phyloP scores from a whole-genome alignment of 2,797 vertebrate genomes.

The Chaetodon trifasciatus region DNA sequence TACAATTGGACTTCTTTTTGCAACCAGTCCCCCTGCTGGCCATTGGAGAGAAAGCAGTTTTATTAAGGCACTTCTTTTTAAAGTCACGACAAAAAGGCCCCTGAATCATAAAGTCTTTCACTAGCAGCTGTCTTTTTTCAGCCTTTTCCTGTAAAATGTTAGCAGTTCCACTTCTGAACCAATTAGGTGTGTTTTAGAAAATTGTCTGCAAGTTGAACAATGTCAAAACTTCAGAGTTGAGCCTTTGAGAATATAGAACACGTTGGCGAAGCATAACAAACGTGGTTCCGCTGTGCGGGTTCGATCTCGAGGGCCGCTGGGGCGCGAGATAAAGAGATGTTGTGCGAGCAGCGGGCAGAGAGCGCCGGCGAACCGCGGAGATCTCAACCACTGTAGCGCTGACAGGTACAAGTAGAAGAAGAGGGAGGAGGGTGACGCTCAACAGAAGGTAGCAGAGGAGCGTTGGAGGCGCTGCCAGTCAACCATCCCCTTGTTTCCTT shows the following conservation, averaged over 20 bases:
- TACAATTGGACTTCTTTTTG: too few species aligned
- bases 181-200: conserved; percentile 43
- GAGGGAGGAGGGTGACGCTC: conserved; percentile 1
- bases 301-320: conserved; percentile 27
- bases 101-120: not conserved
- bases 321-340: conserved; percentile 61
- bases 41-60: too few species aligned
- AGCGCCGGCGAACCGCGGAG: conserved; percentile 43
- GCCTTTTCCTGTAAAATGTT: not conserved
- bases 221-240: conserved; percentile 34
- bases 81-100: not conserved
- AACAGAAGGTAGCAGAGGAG: conserved; percentile 22
- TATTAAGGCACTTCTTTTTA: too few species aligned
- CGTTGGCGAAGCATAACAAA: conserved; percentile 37
- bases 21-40: too few species aligned
- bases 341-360: conserved; percentile 35
- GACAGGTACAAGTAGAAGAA: conserved; percentile 62
- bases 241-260: conserved; percentile 30
- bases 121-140: not conserved
- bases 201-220: conserved; percentile 39
- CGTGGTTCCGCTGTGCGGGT: conserved; percentile 15
- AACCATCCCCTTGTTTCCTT: conserved; percentile 62
- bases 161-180: conserved; percentile 6
- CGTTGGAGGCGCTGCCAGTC: conserved; percentile 56
- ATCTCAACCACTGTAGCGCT: conserved; percentile 53